Percentiles rank a stretch among this genome's conserved stretches.
Evolutionary conservation across 37 sponge, comb jelly and placozoan species (phyloP).

Genomic region (Cladorhizidae sp.): DNA sequence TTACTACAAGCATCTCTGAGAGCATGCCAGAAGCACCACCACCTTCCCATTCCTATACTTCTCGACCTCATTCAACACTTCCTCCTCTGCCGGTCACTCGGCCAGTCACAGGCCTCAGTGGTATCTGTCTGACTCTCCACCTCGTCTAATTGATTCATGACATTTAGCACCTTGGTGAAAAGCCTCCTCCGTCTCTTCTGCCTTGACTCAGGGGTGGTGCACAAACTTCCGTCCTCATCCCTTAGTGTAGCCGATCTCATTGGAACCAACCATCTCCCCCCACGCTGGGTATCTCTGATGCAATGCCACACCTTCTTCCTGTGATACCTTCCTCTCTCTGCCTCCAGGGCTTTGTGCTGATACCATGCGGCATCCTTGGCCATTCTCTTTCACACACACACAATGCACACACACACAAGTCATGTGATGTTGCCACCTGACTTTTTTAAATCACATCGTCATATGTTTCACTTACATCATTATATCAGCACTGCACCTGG

Average conservation of each 20-base stretch:
- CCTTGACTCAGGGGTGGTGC: too few relatives aligned
- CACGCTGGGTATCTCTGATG: not conserved
- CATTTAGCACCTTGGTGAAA: not conserved
- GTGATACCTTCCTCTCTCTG: not conserved
- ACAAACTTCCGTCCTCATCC: too few relatives aligned
- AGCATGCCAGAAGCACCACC: constrained; percentile 3
- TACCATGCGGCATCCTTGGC: constrained; percentile 1
- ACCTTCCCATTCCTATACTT: not conserved
- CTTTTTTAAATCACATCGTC: too few relatives aligned
- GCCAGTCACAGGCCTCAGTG: not conserved
- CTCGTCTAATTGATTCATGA: not conserved
- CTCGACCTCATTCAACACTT: not conserved
- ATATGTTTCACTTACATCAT: too few relatives aligned
- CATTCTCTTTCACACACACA: too few relatives aligned
- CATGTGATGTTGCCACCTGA: too few relatives aligned
- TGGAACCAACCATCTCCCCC: not conserved
- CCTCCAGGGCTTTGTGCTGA: not conserved
- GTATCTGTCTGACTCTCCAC: constrained; percentile 2
- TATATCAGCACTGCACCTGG: too few relatives aligned
- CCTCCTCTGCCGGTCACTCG: not conserved
- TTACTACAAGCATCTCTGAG: not conserved
- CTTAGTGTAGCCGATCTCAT: not conserved
- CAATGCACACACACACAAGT: too few relatives aligned
- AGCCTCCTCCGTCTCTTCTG: not conserved
- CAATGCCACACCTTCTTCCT: not conserved